Conservation (phyloP, 2,797 vertebrate genomes). For the Lophotriccus pileatus region DNA sequence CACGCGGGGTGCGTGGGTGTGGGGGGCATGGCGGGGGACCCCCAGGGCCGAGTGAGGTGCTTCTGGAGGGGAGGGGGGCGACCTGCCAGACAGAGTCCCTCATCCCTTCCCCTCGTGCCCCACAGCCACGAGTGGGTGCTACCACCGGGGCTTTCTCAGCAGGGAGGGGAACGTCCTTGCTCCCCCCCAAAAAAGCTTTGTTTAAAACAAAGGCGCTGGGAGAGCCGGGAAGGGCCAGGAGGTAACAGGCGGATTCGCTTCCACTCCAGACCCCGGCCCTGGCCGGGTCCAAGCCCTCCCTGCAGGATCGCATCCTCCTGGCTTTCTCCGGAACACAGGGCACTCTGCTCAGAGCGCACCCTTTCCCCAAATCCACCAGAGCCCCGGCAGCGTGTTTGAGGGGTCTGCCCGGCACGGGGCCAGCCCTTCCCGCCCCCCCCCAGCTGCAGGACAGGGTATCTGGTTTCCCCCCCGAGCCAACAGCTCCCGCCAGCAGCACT, state of each 20-base stretch:
- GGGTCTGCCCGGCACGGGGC: not conserved
- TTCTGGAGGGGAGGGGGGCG: not conserved
- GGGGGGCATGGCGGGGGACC: not conserved
- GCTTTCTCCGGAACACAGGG: not conserved
- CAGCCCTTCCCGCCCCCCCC: not conserved
- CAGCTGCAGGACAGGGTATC: not conserved
- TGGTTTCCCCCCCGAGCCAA: not conserved
- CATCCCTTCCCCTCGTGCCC: not conserved
- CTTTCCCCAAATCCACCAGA: not conserved
- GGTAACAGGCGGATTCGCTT: constrained; percentile 21
- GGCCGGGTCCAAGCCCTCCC: not conserved
- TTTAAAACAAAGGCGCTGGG: constrained; percentile 54
- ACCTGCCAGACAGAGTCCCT: not conserved
- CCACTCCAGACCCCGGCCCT: not conserved
- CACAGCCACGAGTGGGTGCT: not conserved
- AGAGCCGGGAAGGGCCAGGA: constrained; percentile 17
- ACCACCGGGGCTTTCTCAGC: not conserved
- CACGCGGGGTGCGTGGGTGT: not conserved
- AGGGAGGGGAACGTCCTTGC: not conserved
- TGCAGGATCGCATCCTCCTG: not conserved
- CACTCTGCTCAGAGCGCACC: rapidly evolving
- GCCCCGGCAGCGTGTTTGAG: not conserved
- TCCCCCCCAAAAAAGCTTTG: constrained; percentile 22
- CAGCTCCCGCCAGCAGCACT: not conserved
- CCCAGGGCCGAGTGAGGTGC: not conserved